Percentiles rank a stretch among this genome's conserved stretches.
Evolutionary conservation across 37 sponge, comb jelly and placozoan genomes (phyloP).

Genomic region (Spongilla lacustris): DNA sequence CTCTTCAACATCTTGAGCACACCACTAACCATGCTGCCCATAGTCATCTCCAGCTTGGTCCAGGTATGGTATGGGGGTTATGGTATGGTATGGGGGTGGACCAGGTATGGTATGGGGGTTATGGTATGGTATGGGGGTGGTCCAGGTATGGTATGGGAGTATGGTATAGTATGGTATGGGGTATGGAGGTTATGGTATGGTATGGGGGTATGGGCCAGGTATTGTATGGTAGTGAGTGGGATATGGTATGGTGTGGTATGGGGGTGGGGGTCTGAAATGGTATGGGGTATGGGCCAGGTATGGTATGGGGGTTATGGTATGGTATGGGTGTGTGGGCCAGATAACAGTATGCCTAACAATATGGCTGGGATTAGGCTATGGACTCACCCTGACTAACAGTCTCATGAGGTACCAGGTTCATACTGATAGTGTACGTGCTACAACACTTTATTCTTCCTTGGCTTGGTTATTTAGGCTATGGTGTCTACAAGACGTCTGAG

Average conservation of each 20-base stretch:
- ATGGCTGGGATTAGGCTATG: no score
- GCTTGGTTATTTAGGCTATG: conserved; percentile 54
- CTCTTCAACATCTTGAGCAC: conserved; percentile 97
- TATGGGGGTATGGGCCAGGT: no score
- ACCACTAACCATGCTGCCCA: conserved; percentile 91
- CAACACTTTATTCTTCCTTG: background rate
- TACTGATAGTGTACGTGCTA: background rate
- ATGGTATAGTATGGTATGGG: background rate
- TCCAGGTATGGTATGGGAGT: background rate
- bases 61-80: conserved; percentile 48
- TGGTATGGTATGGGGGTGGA: background rate
- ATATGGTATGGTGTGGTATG: conserved; percentile 59
- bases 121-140: background rate
- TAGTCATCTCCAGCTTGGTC: conserved; percentile 74
- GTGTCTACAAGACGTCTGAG: conserved; percentile 87
- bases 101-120: background rate
- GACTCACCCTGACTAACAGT: no score
- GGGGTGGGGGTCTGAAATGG: background rate
- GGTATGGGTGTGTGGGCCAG: background rate
- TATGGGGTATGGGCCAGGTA: background rate
- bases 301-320: background rate
- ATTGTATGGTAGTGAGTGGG: no score
- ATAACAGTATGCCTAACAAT: no score
- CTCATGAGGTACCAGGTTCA: no score
- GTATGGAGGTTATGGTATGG: no score